A percentile compares a stretch with the other conserved stretches of the same genome.
These are phyloP conservation scores for Pristionchus fissidentatus DNA, from an alignment of 2,888 invertebrate genomes.

Conservation along the genomic window DNA sequence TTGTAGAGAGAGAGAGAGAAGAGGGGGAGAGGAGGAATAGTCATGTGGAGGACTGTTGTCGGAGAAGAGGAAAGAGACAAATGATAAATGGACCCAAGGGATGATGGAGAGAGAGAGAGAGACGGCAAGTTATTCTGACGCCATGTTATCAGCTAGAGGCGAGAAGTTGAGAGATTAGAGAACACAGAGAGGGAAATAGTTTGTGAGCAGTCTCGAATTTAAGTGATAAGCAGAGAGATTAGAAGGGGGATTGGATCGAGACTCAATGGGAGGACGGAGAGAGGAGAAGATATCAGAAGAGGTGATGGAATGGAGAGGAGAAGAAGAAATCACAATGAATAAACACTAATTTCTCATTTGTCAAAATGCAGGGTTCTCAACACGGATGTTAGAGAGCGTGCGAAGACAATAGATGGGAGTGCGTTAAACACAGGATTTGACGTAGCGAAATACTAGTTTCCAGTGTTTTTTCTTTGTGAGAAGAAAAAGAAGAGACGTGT, in stretches of 20 bases:
- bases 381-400: no score
- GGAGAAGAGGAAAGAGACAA: conserved; percentile 24
- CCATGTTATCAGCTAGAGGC: neutral
- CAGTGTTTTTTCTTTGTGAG: no score
- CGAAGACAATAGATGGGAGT: no score
- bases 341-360: neutral
- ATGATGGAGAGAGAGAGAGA: neutral
- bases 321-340: neutral
- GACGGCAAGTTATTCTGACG: conserved; percentile 13
- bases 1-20: neutral
- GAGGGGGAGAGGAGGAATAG: neutral
- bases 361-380: no score
- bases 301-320: neutral
- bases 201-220: no score
- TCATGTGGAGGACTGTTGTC: neutral
- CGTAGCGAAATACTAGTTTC: no score
- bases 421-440: no score
- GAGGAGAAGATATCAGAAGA: neutral
- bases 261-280: neutral
- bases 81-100: conserved; percentile 35
- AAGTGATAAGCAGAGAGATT: no score
- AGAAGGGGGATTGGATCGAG: no score
- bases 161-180: no score
- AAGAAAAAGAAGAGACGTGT: conserved; percentile 1
- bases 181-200: conserved; percentile 8